Conservation (phyloP, 2,888 invertebrate species). For the Parnassius glacialis region DNA sequence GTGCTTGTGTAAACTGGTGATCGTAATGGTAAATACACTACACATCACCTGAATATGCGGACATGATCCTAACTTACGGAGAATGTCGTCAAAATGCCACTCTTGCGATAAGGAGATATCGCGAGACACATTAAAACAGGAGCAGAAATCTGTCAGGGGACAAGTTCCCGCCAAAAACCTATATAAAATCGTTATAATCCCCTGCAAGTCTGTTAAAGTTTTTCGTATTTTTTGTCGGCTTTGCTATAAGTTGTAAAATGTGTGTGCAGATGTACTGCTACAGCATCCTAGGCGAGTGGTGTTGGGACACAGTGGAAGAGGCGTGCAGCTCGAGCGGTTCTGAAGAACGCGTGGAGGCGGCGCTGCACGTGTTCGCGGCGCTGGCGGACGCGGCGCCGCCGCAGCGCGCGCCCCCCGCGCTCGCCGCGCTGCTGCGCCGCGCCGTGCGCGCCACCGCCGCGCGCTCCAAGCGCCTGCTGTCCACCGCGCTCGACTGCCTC, state of each 20-base stretch:
- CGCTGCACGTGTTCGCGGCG: conserved; percentile 78
- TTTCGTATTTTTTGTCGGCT: too few species aligned
- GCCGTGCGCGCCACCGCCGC: conserved; percentile 50
- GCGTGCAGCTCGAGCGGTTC: conserved; percentile 83
- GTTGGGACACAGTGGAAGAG: conserved; percentile 85
- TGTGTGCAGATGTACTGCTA: conserved; percentile 89
- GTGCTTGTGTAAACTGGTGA: too few species aligned
- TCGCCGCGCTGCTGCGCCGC: conserved; percentile 49
- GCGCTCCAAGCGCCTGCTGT: conserved; percentile 77
- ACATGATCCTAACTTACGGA: too few species aligned
- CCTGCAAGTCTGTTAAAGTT: too few species aligned
- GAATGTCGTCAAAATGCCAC: too few species aligned
- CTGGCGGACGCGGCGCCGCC: conserved; percentile 73
- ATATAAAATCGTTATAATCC: too few species aligned
- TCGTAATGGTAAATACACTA: too few species aligned
- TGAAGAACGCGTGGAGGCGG: conserved; percentile 52
- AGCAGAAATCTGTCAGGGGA: too few species aligned
- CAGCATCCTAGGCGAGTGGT: conserved; percentile 87
- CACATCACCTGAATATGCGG: too few species aligned
- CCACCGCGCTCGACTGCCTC: conserved; percentile 88
- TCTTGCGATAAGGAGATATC: too few species aligned
- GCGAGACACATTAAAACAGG: too few species aligned
- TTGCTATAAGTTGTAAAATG: neutral
- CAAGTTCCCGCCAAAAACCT: too few species aligned
- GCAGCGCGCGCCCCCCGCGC: conserved; percentile 65